Evolutionary conservation across 35 echinoderm and acorn worm genomes (phyloP), one percentile per base, ranked within the genome.

Genomic region (Strongylocentrotus purpuratus): DNA sequence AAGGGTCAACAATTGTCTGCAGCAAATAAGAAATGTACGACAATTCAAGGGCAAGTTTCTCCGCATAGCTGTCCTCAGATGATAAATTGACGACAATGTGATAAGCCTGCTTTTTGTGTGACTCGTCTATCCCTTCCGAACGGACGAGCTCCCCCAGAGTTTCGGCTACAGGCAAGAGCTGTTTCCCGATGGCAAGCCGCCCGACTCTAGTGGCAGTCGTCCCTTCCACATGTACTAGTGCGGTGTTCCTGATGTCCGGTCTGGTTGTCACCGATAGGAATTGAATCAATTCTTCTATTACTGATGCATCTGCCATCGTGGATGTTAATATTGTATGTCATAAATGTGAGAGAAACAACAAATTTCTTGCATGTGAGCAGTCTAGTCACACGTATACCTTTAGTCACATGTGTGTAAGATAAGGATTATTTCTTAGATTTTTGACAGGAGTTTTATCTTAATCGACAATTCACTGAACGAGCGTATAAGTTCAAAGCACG

Each of bases 191-290:
- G 33, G 95, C 45, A 6, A 50, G 88, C 32, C 86, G 88, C 6
- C 98, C 98, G 28, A 97, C 96, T 88, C 41, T 48, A 31, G 95
- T 86, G 31, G 95, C 95, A 85, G 98, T 98, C 17, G 97, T 86
- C 31, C 98, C 97, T 28, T 96, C 60, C 18, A 99, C 95, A 92
- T 99, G 96, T 20, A 97, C 85, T 45, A 99, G 61, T 47, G 98
- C 98, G 48, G 94, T 96, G 50, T 95, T 95, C 86, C 88, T 96
- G 47, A 98, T 48, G 50, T 97, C 95, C 25, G 95, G 97, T 86
- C 96, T 94, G n/a, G 98, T 86, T 41, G 97, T 94, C 20, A 86
- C 88, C 9, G 96, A 94, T 9, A 99, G 92, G 89, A 99, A 99
- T 78, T 94, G 90, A 60, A 98, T 65, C 2, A 99, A 70, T 85